A percentile compares a stretch with the other conserved stretches of the same genome.
phyloP scores from a whole-genome alignment of 2,113 vertebrate species.

The Actenoides lindsayi region DNA sequence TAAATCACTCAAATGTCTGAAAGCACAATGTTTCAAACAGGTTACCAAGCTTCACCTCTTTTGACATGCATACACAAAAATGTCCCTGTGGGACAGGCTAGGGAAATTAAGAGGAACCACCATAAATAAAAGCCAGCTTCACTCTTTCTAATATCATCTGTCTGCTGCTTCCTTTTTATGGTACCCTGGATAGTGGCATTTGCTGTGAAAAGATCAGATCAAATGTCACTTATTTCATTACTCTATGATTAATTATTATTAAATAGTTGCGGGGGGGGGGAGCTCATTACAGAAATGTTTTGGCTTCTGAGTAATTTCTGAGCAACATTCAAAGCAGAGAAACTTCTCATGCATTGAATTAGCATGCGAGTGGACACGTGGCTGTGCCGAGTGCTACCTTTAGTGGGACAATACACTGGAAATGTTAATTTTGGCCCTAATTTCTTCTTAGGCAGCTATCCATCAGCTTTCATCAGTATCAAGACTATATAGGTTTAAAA shows the following conservation, averaged over 20 bases:
- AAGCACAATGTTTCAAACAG: neutral
- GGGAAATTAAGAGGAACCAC: neutral
- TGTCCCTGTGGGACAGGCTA: neutral
- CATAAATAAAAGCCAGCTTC: neutral
- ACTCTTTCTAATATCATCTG: neutral
- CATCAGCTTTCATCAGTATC: slow-evolving; percentile 6
- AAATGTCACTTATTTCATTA: slow-evolving; percentile 63
- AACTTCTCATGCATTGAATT: neutral
- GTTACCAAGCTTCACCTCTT: neutral
- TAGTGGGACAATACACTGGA: neutral
- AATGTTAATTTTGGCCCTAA: neutral
- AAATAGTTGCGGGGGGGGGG: neutral
- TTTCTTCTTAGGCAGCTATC: slow-evolving; percentile 1
- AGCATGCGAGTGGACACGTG: neutral
- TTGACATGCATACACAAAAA: neutral
- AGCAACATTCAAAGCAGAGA: neutral
- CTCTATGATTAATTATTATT: slow-evolving; percentile 43
- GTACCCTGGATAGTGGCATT: neutral
- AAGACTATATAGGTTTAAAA: neutral
- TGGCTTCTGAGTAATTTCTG: neutral
- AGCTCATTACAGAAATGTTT: slow-evolving; percentile 1
- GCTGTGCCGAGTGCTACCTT: neutral
- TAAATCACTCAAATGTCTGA: neutral
- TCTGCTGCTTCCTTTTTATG: slow-evolving; percentile 17
- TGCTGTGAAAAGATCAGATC: slow-evolving; percentile 45